Evolutionary conservation across 2,797 vertebrate genomes (phyloP).

Genomic region (Sebastes diploproa): DNA sequence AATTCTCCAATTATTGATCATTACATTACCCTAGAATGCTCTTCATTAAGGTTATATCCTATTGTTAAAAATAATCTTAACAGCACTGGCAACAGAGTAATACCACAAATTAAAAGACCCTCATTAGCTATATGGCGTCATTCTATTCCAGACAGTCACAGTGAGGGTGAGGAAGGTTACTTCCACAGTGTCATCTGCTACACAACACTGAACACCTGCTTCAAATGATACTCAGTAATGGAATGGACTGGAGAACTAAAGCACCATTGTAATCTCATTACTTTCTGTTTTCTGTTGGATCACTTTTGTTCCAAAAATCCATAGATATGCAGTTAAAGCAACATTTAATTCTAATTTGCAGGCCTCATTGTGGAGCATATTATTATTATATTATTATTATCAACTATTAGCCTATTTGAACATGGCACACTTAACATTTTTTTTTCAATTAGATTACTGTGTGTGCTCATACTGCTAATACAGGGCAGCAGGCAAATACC

Average conservation of each 20-base stretch:
- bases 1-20: conserved; percentile 67
- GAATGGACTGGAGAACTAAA: conserved; percentile 4
- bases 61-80: conserved; percentile 59
- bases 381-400: too few species aligned
- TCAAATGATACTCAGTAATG: conserved; percentile 20
- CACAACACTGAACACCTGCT: conserved; percentile 45
- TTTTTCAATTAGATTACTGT: conserved; percentile 10
- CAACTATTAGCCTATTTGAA: conserved; percentile 19
- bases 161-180: conserved; percentile 16
- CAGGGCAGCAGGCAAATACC: background rate
- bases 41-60: conserved; percentile 62
- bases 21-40: conserved; percentile 62
- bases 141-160: conserved; percentile 19
- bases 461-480: background rate
- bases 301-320: conserved; percentile 8
- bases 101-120: conserved; percentile 35
- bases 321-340: conserved; percentile 1
- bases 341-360: conserved; percentile 34
- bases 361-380: conserved; percentile 5
- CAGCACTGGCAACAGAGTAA: conserved; percentile 14
- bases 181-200: conserved; percentile 31
- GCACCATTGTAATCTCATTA: background rate
- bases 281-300: conserved; percentile 19
- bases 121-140: conserved; percentile 28
- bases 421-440: background rate